A percentile compares a stretch with the other conserved stretches of the same genome.
Conservation (phyloP, 2,113 vertebrate genomes). For the Struthio camelus region DNA sequence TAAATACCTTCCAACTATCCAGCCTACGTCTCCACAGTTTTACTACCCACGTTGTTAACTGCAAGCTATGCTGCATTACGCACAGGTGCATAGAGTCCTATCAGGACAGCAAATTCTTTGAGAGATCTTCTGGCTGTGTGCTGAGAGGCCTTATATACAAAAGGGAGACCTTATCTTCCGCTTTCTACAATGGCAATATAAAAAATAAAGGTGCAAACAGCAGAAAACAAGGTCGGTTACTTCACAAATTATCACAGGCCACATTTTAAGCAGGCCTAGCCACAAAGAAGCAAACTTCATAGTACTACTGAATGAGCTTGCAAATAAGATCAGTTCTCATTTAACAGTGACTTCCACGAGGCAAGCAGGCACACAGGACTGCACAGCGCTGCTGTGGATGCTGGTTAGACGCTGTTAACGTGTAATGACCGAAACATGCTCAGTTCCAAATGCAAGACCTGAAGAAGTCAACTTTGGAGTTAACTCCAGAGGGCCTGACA, state of each 20-base stretch:
- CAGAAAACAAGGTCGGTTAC: neutral
- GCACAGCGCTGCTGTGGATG: too few relatives aligned
- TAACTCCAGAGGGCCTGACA: neutral
- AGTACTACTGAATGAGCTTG: neutral
- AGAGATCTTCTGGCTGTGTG: neutral
- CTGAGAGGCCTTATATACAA: neutral
- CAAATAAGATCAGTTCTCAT: neutral
- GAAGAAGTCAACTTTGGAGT: neutral
- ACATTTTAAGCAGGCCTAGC: neutral
- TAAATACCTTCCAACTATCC: constrained; percentile 54
- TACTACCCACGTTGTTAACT: neutral
- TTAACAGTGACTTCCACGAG: neutral
- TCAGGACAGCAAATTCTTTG: neutral
- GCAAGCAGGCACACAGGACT: neutral
- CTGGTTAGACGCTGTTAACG: neutral
- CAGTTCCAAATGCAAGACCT: neutral
- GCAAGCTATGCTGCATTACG: accelerated
- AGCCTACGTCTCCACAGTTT: neutral
- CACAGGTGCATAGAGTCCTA: neutral
- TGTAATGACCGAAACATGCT: neutral
- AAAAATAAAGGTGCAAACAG: neutral
- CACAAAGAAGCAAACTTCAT: neutral
- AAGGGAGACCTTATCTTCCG: neutral
- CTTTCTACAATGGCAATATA: neutral
- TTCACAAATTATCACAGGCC: neutral